Percentiles rank a stretch among this genome's conserved stretches.
phyloP scores from a whole-genome alignment of 2,797 vertebrate genomes.

The Macroramphosus scolopax region DNA sequence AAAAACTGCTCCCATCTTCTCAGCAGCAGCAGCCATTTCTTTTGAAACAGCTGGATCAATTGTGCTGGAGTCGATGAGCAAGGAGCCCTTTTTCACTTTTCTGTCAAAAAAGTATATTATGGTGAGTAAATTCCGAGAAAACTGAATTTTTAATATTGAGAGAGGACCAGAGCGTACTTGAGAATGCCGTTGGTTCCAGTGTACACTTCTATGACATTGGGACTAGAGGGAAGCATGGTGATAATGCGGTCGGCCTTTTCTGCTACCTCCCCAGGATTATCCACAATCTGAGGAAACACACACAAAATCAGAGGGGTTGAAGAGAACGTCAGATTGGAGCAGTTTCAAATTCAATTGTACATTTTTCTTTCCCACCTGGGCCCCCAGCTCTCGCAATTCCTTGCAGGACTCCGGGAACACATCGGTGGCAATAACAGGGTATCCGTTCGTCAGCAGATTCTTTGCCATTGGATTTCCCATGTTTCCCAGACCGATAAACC shows the following conservation, averaged over 20 bases:
- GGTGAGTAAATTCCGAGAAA: neutral
- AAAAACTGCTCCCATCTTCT: slow-evolving; percentile 96
- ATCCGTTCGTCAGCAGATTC: slow-evolving; percentile 94
- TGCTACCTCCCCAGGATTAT: slow-evolving; percentile 93
- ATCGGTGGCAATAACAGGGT: slow-evolving; percentile 92
- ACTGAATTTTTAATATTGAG: neutral
- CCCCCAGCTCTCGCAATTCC: slow-evolving; percentile 90
- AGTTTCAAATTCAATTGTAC: neutral
- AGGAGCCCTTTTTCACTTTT: slow-evolving; percentile 96
- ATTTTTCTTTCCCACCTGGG: slow-evolving; percentile 82
- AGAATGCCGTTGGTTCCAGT: slow-evolving; percentile 92
- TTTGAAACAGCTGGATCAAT: slow-evolving; percentile 95
- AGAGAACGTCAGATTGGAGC: neutral
- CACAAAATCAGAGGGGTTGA: neutral
- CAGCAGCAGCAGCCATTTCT: slow-evolving; percentile 89
- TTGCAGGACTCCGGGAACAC: slow-evolving; percentile 97
- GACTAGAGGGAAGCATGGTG: slow-evolving; percentile 96
- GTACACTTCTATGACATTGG: slow-evolving; percentile 90
- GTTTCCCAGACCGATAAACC: slow-evolving; percentile 95
- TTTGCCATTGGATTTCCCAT: slow-evolving; percentile 99
- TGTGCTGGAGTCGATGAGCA: slow-evolving; percentile 98
- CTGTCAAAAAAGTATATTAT: slow-evolving; percentile 65
- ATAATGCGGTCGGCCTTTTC: slow-evolving; percentile 97
- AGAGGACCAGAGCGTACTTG: slow-evolving; percentile 56
- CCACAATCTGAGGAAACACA: slow-evolving; percentile 82